Base-by-base conservation (phyloP, 2,113 vertebrate genomes). In the Macrotis lagotis region DNA sequence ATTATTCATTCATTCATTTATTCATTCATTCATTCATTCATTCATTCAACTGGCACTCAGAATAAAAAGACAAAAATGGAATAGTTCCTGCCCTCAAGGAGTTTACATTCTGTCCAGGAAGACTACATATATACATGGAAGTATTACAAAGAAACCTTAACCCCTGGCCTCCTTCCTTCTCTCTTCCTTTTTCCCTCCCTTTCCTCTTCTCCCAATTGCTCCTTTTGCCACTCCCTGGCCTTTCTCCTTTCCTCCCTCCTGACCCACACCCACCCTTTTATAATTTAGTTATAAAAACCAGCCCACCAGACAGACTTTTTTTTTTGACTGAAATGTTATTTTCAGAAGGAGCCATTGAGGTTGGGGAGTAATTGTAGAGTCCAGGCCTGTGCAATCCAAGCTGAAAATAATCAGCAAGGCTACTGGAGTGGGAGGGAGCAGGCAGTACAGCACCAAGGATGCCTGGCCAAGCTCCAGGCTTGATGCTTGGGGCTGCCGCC, bases 261-360 rank as follows among this genome's bases (percentile, higher is more conserved):
- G 93, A 96, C 97, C 98, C 98, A 98, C 98, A 98, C 98, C 98
- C 98, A 98, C 96, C 96, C 98, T 98, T 99, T 99, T 98, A 98
- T 98, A 95, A 96, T 98, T 98, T 98, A 98, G 96, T 83, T 98
- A 98, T 98, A 98, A 98, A 98, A 98, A 98, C 97, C 96, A 98
- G 98, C 97, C 98, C 98, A 98, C 98, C 98, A 99, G 98, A 98
- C 98, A 98, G 98, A 98, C 98, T 98, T 98, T 98, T 94, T 55
- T 59, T 97, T 98, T 98, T 94, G 97, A 98, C 96, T 95, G 97
- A 97, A 98, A 98, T 98, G 98, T 98, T 98, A 99, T 99, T 98
- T 98, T 98, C 98, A 98, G 98, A 98, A 98, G 97, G 97, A 98
- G 98, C 96, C 98, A 97, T 98, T 99, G 98, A 99, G 98, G 98